Evolutionary conservation across 2,113 vertebrate genomes (phyloP).

Genomic region (Scartelaos histophorus): DNA sequence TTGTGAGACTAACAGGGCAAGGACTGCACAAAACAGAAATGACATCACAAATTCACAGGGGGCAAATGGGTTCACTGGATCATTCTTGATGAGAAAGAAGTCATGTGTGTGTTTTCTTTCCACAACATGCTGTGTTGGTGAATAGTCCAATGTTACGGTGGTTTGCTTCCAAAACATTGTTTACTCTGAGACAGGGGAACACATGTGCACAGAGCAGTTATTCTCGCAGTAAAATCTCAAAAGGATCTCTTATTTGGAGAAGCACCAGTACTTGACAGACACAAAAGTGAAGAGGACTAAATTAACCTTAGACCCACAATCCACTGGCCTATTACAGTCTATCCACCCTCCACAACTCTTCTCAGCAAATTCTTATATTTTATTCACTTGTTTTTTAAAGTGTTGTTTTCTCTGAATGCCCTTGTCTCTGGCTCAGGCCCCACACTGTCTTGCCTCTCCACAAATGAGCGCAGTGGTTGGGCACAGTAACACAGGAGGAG

Average conservation of each 20-base stretch:
- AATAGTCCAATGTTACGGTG: conserved; percentile 5
- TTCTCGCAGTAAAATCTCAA: conserved; percentile 25
- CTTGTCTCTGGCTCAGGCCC: conserved; percentile 38
- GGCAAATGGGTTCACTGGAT: not conserved
- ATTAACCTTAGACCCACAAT: conserved; percentile 52
- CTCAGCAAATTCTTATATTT: conserved; percentile 3
- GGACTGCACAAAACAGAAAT: not conserved
- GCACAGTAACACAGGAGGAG: conserved; percentile 54
- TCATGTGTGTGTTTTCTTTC: not conserved
- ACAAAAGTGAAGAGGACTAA: conserved; percentile 38
- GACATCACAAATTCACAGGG: not conserved
- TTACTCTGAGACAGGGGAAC: conserved; percentile 14
- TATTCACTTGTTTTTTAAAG: conserved; percentile 3
- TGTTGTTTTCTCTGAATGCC: conserved; percentile 14
- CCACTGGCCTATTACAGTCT: conserved; percentile 7
- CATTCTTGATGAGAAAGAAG: not conserved
- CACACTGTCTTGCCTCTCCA: conserved; percentile 56
- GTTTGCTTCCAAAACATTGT: conserved; percentile 19
- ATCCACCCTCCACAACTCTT: conserved; percentile 3
- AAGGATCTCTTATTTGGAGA: conserved; percentile 40
- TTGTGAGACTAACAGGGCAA: not conserved
- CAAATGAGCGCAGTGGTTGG: conserved; percentile 63
- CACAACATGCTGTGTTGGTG: not conserved
- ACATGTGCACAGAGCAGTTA: conserved; percentile 27
- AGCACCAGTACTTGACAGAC: conserved; percentile 37